Conservation (phyloP, 2,113 vertebrate species). For the Cyanoliseus patagonus region DNA sequence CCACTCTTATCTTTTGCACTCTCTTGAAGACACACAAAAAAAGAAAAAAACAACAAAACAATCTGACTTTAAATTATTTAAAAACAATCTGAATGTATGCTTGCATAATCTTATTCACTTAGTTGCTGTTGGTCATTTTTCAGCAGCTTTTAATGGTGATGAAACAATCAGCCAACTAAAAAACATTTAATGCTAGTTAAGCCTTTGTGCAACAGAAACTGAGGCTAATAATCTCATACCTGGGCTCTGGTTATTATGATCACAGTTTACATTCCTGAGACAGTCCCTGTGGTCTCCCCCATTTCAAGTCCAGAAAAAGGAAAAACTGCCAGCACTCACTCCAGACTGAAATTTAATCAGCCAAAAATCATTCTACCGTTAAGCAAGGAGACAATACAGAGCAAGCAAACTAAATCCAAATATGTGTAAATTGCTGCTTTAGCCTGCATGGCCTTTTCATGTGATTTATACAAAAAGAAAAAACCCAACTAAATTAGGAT, state of each 20-base stretch:
- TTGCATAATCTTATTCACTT: not conserved
- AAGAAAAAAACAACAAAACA: accelerated
- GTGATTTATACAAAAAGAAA: not conserved
- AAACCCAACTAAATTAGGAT: not conserved
- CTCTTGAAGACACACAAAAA: not conserved
- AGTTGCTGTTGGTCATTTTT: not conserved
- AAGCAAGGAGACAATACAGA: conserved; percentile 45
- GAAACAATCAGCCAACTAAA: not conserved
- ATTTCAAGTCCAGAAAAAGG: conserved; percentile 22
- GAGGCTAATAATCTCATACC: not conserved
- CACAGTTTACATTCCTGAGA: conserved; percentile 21
- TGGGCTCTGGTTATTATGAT: not conserved
- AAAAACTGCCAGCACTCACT: conserved; percentile 4
- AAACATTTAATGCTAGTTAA: not conserved
- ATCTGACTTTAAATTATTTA: not conserved
- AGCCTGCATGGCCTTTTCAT: not conserved
- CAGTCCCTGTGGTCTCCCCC: not conserved
- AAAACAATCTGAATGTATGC: not conserved
- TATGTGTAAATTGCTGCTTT: conserved; percentile 41
- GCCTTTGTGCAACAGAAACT: not conserved
- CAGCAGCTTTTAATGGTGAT: not conserved
- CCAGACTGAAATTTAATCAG: conserved; percentile 57
- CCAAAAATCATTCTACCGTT: conserved; percentile 42
- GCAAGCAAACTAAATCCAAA: conserved; percentile 46
- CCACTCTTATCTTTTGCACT: not conserved